phyloP scores from a whole-genome alignment of 2,888 invertebrate species.

The Oasisia sp. region DNA sequence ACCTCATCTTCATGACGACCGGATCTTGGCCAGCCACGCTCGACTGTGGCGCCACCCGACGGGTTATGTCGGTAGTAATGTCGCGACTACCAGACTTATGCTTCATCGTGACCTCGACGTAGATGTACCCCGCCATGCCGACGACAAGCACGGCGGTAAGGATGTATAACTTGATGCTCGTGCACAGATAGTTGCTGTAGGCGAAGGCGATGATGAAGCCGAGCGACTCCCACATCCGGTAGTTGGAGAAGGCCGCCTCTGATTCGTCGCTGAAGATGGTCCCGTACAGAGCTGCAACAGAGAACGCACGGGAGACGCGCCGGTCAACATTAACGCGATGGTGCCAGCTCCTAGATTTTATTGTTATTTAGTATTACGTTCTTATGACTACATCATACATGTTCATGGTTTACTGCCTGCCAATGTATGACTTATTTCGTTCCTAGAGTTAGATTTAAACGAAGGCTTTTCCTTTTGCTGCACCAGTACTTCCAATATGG shows the following conservation, averaged over 20 bases:
- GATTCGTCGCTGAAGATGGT: slow-evolving; percentile 84
- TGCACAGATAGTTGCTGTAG: slow-evolving; percentile 81
- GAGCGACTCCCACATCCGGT: slow-evolving; percentile 89
- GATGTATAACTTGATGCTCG: slow-evolving; percentile 77
- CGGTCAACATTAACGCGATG: too few relatives aligned
- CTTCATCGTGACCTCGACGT: background rate
- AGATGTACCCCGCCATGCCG: slow-evolving; percentile 76
- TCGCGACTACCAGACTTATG: background rate
- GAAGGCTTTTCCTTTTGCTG: too few relatives aligned
- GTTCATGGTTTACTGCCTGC: too few relatives aligned
- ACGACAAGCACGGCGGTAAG: slow-evolving; percentile 76
- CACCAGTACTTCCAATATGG: too few relatives aligned
- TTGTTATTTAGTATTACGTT: too few relatives aligned
- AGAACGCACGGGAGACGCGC: too few relatives aligned
- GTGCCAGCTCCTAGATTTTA: too few relatives aligned
- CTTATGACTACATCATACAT: too few relatives aligned
- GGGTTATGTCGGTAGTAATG: background rate
- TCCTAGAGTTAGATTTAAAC: too few relatives aligned
- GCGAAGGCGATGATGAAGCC: slow-evolving; percentile 88
- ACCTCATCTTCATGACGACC: background rate
- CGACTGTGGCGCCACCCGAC: background rate
- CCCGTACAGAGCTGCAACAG: slow-evolving; percentile 69
- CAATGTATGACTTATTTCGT: too few relatives aligned
- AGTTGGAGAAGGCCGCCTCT: slow-evolving; percentile 92
- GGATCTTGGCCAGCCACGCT: background rate